A percentile compares a stretch with the other conserved stretches of the same genome.
Evolutionary conservation across 2,888 invertebrate genomes (phyloP).

Genomic region (Aethes cnicana): DNA sequence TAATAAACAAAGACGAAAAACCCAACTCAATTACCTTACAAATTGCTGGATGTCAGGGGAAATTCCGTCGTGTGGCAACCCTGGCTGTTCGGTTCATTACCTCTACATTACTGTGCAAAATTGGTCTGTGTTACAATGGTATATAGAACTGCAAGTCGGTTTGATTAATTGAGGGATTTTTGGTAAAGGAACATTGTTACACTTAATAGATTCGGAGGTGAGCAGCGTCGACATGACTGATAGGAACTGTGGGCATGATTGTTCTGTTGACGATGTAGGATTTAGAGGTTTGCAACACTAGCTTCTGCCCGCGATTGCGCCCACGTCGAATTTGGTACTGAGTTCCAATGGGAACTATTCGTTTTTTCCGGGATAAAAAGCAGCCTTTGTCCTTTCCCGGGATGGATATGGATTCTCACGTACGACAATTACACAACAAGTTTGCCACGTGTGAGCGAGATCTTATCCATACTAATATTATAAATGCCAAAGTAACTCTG

Average conservation of each 20-base stretch:
- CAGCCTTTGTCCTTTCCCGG: too few relatives aligned
- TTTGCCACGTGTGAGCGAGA: too few relatives aligned
- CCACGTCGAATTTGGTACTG: too few relatives aligned
- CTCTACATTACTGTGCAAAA: neutral
- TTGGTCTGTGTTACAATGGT: neutral
- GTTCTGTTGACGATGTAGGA: too few relatives aligned
- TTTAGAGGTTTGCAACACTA: too few relatives aligned
- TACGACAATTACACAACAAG: too few relatives aligned
- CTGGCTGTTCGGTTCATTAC: slow-evolving; percentile 11
- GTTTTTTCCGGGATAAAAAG: too few relatives aligned
- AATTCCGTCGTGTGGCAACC: slow-evolving; percentile 4
- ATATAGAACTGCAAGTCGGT: slow-evolving; percentile 4
- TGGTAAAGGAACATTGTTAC: neutral
- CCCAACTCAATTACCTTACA: neutral
- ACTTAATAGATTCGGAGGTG: slow-evolving; percentile 17
- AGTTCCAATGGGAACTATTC: too few relatives aligned
- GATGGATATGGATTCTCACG: too few relatives aligned
- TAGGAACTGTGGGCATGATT: slow-evolving; percentile 1
- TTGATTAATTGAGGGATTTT: slow-evolving; percentile 11
- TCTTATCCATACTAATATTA: too few relatives aligned
- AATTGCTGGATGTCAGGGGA: slow-evolving; percentile 6
- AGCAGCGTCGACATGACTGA: slow-evolving; percentile 9
- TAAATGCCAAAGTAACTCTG: too few relatives aligned
- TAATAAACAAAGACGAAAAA: neutral
- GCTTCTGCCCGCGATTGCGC: too few relatives aligned